Base-by-base conservation (phyloP, 2,888 invertebrate genomes). In the Sphaerophoria taeniata region DNA sequence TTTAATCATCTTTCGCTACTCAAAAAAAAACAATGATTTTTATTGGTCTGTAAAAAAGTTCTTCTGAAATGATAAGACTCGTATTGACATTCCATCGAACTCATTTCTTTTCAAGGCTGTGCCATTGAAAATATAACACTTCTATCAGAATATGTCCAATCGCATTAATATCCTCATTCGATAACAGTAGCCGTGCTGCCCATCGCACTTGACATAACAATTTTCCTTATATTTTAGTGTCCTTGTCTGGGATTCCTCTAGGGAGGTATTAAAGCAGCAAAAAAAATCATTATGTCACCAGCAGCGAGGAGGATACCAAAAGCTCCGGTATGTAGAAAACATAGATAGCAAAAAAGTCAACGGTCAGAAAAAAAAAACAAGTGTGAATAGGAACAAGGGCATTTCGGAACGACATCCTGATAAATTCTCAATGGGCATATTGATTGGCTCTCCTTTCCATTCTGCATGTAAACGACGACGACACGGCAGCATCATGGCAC, bases 391-490 rank as follows among this genome's bases (percentile, higher is more conserved):
- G n/a, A 43, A 11, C n/a, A 14, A 71, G 16, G 70, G 24, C 24
- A 74, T 78, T 74, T 39, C 7, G 11, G 73, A 60, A 36, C 14
- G 67, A 60, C 58, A 58, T 63, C 56, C 51, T 9, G 53, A 45
- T 71, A 63, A 24, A 71, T 47, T 58, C 65, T 74, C 78, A 51
- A 80, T 67, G 75, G 74, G 70, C 24, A 34, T 53, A 69, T 65
- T 74, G 63, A 78, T 74, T 78, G 78, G 70, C 74, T 67, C 65
- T 55, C 45, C 65, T 61, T 49, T 71, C 6, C 24, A 24, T 24
- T 49, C 75, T 33, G 39, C 33, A 53, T 31, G 65, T 47, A 65
- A 24, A 24, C 24, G 24, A 24, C 24, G 24, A 24, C 24, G 24
- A 24, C 24, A 24, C 24, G 24, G 24, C 51, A 55, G 61, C 72